Percentiles rank a stretch among this genome's conserved stretches.
Evolutionary conservation across 2,888 invertebrate genomes (phyloP).

Genomic region (Mesopsocus fuscifrons): DNA sequence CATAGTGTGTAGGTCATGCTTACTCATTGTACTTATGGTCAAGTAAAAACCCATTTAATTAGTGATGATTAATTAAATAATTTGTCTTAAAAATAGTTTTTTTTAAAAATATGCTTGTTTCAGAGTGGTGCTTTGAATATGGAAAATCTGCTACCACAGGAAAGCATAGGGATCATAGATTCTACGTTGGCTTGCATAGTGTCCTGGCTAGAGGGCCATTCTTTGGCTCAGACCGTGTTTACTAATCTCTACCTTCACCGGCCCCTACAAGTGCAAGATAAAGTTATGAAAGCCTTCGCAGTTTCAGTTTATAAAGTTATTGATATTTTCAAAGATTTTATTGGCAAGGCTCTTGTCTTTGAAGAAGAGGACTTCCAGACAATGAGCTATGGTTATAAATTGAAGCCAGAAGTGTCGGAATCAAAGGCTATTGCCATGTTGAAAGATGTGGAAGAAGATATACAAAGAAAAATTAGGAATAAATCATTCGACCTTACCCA

Average conservation of each 20-base stretch:
- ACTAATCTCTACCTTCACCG: slow-evolving; percentile 90
- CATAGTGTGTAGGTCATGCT: too few species aligned
- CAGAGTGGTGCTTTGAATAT: slow-evolving; percentile 61
- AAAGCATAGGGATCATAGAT: slow-evolving; percentile 86
- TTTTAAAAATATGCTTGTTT: too few species aligned
- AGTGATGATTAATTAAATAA: too few species aligned
- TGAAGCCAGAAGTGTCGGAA: slow-evolving; percentile 65
- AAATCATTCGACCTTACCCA: slow-evolving; percentile 28
- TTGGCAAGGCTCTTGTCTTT: slow-evolving; percentile 69
- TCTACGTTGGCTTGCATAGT: slow-evolving; percentile 84
- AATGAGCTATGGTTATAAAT: slow-evolving; percentile 72
- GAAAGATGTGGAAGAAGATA: slow-evolving; percentile 79
- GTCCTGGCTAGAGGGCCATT: slow-evolving; percentile 95
- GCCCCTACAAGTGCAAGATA: slow-evolving; percentile 66
- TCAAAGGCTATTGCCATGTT: slow-evolving; percentile 62
- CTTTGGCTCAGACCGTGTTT: slow-evolving; percentile 90
- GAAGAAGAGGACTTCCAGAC: slow-evolving; percentile 96
- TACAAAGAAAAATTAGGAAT: slow-evolving; percentile 46
- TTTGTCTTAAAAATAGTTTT: too few species aligned
- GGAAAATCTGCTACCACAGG: slow-evolving; percentile 50
- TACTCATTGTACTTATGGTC: too few species aligned
- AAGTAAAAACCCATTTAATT: too few species aligned
- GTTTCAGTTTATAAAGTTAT: slow-evolving; percentile 75
- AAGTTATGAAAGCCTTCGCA: slow-evolving; percentile 67
- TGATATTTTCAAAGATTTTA: slow-evolving; percentile 73